Base-by-base conservation (phyloP, 2,888 invertebrate genomes). In the Lithodes maja region DNA sequence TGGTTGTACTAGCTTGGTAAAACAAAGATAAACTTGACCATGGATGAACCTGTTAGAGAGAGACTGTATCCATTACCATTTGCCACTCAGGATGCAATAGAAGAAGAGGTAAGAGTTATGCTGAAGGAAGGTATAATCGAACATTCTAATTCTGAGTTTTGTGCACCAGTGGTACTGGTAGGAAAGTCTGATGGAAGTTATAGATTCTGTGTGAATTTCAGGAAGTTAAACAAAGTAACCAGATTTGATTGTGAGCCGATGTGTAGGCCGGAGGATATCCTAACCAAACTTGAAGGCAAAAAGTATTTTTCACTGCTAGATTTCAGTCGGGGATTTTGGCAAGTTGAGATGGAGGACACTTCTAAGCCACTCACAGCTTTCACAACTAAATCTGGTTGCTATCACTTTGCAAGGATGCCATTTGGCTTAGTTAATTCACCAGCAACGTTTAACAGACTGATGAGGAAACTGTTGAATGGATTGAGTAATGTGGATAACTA, bases 111-210 rank as follows among this genome's bases (percentile, higher is more conserved):
- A 3, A 74, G 86, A 3, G 90, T 92, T 81, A 92, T 93, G 92
- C 78, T 93, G n/a, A 86, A 92, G 3, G 85, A 92, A 17, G 92
- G 92, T 15, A 91, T 93, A 9, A 92, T 93, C 12, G 83, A 92
- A 83, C 92, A 92, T 2, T 93, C 93, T 1, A 90, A 86, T 2
- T 93, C 92, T 50, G 93, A 93, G 0, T 94, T 93, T 93, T 92
- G 93, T 3, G 92, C 93, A 1, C 93, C 93, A 0, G 92, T 93
- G 2, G 93, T 93, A 1, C 79, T 94, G 0, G 93, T 93, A 1
- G 92, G 92, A 17, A 94, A 94, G 92, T 93, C 93, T 85, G 92
- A 93, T 86, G 54, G 50, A 54, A 52, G 50, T 50, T 74, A 53
- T 54, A 17, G 84, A 12, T 71, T 88, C 12, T 88, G 88, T 74